Evolutionary conservation across 2,113 vertebrate species (phyloP).

Genomic region (Gila orcuttii): DNA sequence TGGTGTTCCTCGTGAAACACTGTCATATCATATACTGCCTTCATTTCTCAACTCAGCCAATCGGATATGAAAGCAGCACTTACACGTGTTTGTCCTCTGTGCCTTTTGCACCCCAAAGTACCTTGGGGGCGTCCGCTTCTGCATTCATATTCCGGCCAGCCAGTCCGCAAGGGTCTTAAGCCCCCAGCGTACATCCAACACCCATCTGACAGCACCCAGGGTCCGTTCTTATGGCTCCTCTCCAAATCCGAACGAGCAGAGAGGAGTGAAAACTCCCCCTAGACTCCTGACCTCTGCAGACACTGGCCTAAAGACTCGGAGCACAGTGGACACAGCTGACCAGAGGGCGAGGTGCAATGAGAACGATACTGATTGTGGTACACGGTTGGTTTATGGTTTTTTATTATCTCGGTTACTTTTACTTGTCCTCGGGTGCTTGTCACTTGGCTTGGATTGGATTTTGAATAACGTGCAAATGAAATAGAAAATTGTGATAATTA

Average conservation of each 20-base stretch:
- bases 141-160: slow-evolving; percentile 61
- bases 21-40: slow-evolving; percentile 77
- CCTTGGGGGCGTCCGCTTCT: slow-evolving; percentile 72
- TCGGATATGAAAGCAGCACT: slow-evolving; percentile 80
- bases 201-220: slow-evolving; percentile 36
- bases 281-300: slow-evolving; percentile 27
- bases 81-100: slow-evolving; percentile 80
- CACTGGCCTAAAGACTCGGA: slow-evolving; percentile 16
- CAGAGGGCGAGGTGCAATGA: slow-evolving; percentile 10
- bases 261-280: slow-evolving; percentile 20
- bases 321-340: slow-evolving; percentile 34
- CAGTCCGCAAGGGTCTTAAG: slow-evolving; percentile 6
- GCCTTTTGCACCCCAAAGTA: slow-evolving; percentile 68
- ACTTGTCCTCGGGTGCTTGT: background rate
- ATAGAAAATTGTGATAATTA: slow-evolving; percentile 35
- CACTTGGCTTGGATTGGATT: slow-evolving; percentile 10
- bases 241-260: slow-evolving; percentile 24
- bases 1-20: slow-evolving; percentile 32
- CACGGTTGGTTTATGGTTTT: background rate
- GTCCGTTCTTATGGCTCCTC: slow-evolving; percentile 24
- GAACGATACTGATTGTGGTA: background rate
- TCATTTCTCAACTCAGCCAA: slow-evolving; percentile 72
- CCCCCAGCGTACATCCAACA: slow-evolving; percentile 52
- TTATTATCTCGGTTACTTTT: background rate
- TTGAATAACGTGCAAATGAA: slow-evolving; percentile 11